phyloP scores from a whole-genome alignment of 1,140 invertebrate species.

The Drosophila erecta region DNA sequence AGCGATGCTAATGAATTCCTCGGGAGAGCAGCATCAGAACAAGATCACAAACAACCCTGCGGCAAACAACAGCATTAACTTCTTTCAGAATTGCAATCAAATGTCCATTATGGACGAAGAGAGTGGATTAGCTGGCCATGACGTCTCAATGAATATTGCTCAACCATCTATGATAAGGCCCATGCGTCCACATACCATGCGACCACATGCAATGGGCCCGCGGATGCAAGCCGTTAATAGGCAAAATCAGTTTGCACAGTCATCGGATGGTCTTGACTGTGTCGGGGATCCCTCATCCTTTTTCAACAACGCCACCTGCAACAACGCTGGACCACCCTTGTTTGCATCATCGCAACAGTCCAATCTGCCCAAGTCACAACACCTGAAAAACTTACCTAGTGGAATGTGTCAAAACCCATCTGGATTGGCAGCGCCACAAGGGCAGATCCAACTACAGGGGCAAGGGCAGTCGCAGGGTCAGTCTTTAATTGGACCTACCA shows the following conservation, averaged over 20 bases:
- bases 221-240: conserved; percentile 57
- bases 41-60: conserved; percentile 57
- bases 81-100: conserved; percentile 85
- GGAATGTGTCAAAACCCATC: conserved; percentile 61
- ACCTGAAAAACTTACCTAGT: conserved; percentile 48
- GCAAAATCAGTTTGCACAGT: conserved; percentile 54
- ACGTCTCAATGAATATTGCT: conserved; percentile 85
- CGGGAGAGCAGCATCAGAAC: conserved; percentile 46
- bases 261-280: conserved; percentile 61
- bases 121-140: conserved; percentile 84
- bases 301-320: conserved; percentile 44
- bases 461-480: conserved; percentile 34
- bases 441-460: conserved; percentile 86
- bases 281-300: conserved; percentile 49
- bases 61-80: conserved; percentile 64
- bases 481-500: conserved; percentile 58
- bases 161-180: conserved; percentile 76
- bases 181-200: conserved; percentile 68
- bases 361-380: conserved; percentile 47
- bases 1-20: conserved; percentile 48
- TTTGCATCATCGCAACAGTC: conserved; percentile 43
- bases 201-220: conserved; percentile 47
- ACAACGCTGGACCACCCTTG: conserved; percentile 24
- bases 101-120: conserved; percentile 77
- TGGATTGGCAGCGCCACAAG: conserved; percentile 10